phyloP scores from a whole-genome alignment of 2,113 vertebrate species.

The Anas platyrhynchos region DNA sequence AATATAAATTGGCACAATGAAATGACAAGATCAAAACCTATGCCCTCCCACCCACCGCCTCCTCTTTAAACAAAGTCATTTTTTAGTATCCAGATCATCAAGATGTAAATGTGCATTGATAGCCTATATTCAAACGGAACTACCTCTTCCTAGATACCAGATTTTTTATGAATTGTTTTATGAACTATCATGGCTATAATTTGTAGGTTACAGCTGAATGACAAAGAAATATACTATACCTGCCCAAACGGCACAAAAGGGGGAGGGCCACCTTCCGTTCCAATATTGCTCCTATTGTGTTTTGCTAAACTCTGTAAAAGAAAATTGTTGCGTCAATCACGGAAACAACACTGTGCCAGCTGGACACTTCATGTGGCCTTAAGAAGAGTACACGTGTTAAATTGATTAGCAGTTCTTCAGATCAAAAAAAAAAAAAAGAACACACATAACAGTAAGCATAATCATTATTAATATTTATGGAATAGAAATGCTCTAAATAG shows the following conservation, averaged over 20 bases:
- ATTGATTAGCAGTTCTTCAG: background rate
- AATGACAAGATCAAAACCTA: background rate
- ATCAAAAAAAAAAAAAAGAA: rapidly evolving
- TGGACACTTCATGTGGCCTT: background rate
- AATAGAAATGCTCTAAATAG: background rate
- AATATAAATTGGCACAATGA: background rate
- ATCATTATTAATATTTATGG: background rate
- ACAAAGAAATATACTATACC: slow-evolving; percentile 74
- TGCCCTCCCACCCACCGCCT: no score
- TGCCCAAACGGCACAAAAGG: slow-evolving; percentile 97
- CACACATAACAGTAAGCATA: background rate
- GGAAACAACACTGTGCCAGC: background rate
- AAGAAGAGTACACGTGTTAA: background rate
- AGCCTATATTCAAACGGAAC: background rate
- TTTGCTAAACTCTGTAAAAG: slow-evolving; percentile 91
- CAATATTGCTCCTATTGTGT: slow-evolving; percentile 94
- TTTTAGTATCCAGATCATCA: background rate
- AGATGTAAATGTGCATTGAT: background rate
- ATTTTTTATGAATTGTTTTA: background rate
- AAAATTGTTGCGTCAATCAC: background rate
- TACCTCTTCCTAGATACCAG: background rate
- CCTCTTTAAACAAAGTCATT: background rate
- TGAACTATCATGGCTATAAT: background rate
- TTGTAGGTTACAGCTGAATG: background rate
- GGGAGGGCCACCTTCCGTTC: slow-evolving; percentile 96